Evolutionary conservation across 2,888 invertebrate species (phyloP), one percentile per base, ranked within the genome.

Genomic region (Salpingus planirostris): DNA sequence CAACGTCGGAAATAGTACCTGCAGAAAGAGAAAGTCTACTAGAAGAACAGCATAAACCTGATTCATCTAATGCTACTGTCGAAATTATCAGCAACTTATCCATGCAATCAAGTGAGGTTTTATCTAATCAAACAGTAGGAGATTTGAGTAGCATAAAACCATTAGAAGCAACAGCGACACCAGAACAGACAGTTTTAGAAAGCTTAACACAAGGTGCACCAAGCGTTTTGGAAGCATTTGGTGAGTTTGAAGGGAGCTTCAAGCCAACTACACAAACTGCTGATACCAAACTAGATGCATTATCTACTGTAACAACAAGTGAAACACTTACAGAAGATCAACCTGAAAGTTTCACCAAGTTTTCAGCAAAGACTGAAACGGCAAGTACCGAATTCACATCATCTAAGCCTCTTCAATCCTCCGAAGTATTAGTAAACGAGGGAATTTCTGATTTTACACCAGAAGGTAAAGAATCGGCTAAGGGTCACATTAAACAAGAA

Each of bases 221-320:
- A 11, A 15, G 42, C 11, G 33, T 48, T 11, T 24, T 54, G 13
- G 58, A 59, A 30, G 43, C 33, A 11, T 36, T 43, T 3, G 39
- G 34, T 21, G 33, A 43, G 33, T 62, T 70, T 38, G 47, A 49
- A 13, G 55, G 53, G 23, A 60, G 60, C 14, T 44, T 64, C 2
- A 62, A 64, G 52, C 70, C 71, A 8, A 73, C 67, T 29, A 64
- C 57, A 25, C 78, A 76, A 49, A 63, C 46, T 11, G 70, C 71
- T n/a, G 60, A 70, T 25, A 49, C 68, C 24, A 69, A 54, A 32
- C 70, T 70, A 56, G 69, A 66, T 58, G 71, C 65, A 65, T 68
- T 62, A 52, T 69, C 74, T 59, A 59, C 74, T 42, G 43, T 83
- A 27, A 70, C 70, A 44, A 63, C 79, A 8, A 74, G 70, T 10